A percentile compares a stretch with the other conserved stretches of the same genome.
phyloP scores from a whole-genome alignment of 2,113 vertebrate species.

The Bungarus multicinctus region DNA sequence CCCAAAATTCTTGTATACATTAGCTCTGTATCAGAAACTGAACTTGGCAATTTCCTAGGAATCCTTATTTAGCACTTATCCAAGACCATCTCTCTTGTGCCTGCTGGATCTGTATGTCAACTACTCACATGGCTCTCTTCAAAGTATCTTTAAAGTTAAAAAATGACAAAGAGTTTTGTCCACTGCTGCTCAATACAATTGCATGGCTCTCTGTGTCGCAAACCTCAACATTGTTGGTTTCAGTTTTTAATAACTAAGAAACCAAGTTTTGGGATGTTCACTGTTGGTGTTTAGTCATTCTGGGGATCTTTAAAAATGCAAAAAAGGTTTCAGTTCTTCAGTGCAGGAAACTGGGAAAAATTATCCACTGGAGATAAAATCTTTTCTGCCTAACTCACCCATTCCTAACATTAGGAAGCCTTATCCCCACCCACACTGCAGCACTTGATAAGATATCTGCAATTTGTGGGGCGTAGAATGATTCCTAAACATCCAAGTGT shows the following conservation, averaged over 20 bases:
- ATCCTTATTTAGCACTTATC: not conserved
- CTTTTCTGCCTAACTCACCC: not conserved
- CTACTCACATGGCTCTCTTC: not conserved
- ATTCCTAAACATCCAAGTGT: not conserved
- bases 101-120: not conserved
- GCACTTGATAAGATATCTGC: not conserved
- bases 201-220: not conserved
- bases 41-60: not conserved
- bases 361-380: not conserved
- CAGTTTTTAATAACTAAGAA: not conserved
- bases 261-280: not conserved
- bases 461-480: not conserved
- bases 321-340: not conserved
- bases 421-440: not conserved
- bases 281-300: not conserved
- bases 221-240: not conserved
- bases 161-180: not conserved
- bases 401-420: not conserved
- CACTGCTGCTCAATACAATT: not conserved
- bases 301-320: not conserved
- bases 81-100: not conserved
- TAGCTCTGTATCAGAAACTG: not conserved
- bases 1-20: not conserved
- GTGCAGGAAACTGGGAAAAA: not conserved
- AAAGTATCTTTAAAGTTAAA: not conserved